A percentile compares a stretch with the other conserved stretches of the same genome.
phyloP scores from a whole-genome alignment of 2,113 vertebrate species.

The Callopanchax toddi region DNA sequence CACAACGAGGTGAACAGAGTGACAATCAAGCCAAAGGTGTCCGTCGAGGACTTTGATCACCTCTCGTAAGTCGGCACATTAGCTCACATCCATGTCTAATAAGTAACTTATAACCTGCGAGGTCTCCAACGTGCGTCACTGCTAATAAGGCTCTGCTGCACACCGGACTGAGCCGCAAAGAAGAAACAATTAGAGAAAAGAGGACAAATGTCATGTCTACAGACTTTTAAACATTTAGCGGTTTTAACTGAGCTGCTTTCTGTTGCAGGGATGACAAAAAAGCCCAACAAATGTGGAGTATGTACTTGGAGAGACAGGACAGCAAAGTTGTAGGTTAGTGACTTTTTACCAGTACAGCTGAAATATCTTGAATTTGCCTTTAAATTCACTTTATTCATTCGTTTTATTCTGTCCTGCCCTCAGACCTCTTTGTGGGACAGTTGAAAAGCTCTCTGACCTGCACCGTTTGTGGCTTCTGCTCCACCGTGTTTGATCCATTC shows the following conservation, averaged over 20 bases:
- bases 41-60: slow-evolving; percentile 85
- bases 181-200: not conserved
- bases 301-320: slow-evolving; percentile 92
- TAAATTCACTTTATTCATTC: not conserved
- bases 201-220: no score
- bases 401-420: not conserved
- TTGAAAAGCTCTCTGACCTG: slow-evolving; percentile 95
- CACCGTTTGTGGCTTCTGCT: slow-evolving; percentile 90
- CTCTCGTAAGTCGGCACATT: slow-evolving; percentile 83
- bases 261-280: slow-evolving; percentile 90
- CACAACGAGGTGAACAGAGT: slow-evolving; percentile 94
- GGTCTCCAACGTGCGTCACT: not conserved
- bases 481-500: slow-evolving; percentile 94
- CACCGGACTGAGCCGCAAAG: no score
- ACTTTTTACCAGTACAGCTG: not conserved
- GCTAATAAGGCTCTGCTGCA: not conserved
- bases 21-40: slow-evolving; percentile 76
- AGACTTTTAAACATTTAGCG: accelerated
- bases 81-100: slow-evolving; percentile 6
- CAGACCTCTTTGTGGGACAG: slow-evolving; percentile 97
- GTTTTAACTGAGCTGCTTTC: not conserved
- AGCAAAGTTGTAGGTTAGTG: slow-evolving; percentile 91
- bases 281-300: slow-evolving; percentile 92
- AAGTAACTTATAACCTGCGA: slow-evolving; percentile 27
- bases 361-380: no score